Evolutionary conservation across 64 coral and sea anemone genomes (phyloP), one percentile per base, ranked within the genome.

Genomic region (Dendrophyllia cribrosa): DNA sequence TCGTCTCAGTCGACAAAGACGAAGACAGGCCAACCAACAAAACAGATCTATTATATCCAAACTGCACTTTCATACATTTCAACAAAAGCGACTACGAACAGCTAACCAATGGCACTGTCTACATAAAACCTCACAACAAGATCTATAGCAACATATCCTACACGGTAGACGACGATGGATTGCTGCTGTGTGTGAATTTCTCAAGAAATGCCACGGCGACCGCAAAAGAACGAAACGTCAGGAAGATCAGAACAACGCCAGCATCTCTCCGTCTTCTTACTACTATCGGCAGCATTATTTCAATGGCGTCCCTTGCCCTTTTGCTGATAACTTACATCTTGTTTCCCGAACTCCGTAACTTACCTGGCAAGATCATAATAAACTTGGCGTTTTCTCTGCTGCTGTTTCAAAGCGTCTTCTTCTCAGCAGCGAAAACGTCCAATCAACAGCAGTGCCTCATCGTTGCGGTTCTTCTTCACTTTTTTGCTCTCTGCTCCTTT

Each of bases 351-450:
- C 76, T 90, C 3, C 34, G 78, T 23, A 92, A 82, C 24, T 21
- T 92, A 15, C 79, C 90, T 61, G 90, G 90, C 3, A 92, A 92
- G 25, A 85, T 84, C 51, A 20, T 85, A 9, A 92, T 92, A 58
- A 92, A 85, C 73, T 24, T 86, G 34, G 25, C 90, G 6, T 26
- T 47, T 10, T 64, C 51, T 66, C 56, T 93, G 21, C 58, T 93
- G 20, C 22, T 88, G 19, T 79, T 68, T 43, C 82, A 87, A 21
- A 59, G 66, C 13, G 43, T 60, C 43, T 91, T 86, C 22, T 66
- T 86, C 23, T 0, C 12, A 71, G 82, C n/a, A 19, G 16, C 0
- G 8, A 49, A 68, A 24, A 11, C 26, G 1, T n/a, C 59, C 10
- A 14, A 58, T 25, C n/a, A 14, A 7, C 13, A 12, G 12, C 11